Conservation (phyloP, 2,113 vertebrate species). For the Apodemus speciosus region DNA sequence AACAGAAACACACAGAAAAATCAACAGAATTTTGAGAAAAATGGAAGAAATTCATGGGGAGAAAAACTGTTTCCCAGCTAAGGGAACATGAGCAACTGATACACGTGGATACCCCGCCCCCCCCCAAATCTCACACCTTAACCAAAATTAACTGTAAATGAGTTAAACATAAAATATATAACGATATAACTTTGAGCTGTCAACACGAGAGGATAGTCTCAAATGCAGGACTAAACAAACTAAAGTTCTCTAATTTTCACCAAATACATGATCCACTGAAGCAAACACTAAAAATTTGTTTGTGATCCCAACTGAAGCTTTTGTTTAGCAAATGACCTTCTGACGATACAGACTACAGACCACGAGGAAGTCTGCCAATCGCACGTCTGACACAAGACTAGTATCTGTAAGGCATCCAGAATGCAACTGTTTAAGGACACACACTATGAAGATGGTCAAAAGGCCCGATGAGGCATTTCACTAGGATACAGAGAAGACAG, state of each 20-base stretch:
- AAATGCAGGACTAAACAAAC: neutral
- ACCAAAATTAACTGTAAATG: neutral
- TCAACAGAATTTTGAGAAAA: neutral
- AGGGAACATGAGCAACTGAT: neutral
- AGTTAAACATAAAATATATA: neutral
- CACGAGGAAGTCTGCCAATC: neutral
- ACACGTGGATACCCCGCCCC: no score
- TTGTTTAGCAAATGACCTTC: neutral
- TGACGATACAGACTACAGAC: neutral
- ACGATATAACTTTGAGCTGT: neutral
- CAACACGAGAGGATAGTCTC: neutral
- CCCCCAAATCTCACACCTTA: neutral
- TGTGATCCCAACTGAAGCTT: neutral
- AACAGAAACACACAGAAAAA: neutral
- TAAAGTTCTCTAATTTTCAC: neutral
- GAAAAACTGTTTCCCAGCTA: no score
- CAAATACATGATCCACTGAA: neutral
- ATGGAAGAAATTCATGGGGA: neutral
- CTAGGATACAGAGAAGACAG: neutral
- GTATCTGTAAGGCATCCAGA: neutral
- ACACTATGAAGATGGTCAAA: neutral
- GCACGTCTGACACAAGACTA: neutral
- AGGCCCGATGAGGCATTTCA: neutral
- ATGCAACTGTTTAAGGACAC: neutral
- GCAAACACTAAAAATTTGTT: neutral